Percentiles rank a stretch among this genome's conserved stretches.
Evolutionary conservation across 92 coral and sea anemone species (phyloP).

Genomic region (Desmophyllum pertusum): DNA sequence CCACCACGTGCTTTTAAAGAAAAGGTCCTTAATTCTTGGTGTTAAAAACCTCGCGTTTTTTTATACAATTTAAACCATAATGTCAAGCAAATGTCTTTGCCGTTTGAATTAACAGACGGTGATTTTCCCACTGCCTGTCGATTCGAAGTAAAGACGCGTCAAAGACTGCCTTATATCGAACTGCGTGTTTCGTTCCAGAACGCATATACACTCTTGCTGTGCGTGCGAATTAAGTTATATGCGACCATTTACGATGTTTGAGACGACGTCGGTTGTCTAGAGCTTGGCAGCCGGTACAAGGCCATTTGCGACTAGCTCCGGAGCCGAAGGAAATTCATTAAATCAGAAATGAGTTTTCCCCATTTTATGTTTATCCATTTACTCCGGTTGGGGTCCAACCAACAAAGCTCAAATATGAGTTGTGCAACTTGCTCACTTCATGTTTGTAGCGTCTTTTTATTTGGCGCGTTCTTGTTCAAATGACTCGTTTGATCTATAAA

Average conservation of each 20-base stretch:
- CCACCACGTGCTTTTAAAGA: slow-evolving; percentile 1
- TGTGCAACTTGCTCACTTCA: background rate
- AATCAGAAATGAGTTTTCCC: slow-evolving; percentile 13
- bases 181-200: background rate
- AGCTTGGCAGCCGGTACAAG: background rate
- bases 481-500: background rate
- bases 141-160: background rate
- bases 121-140: slow-evolving; percentile 1
- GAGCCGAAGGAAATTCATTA: slow-evolving; percentile 35
- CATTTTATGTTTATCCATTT: slow-evolving; percentile 23
- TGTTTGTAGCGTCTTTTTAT: background rate
- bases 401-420: background rate
- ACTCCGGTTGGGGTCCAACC: slow-evolving; percentile 1
- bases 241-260: background rate
- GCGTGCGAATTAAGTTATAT: slow-evolving; percentile 12
- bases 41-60: background rate
- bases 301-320: slow-evolving; percentile 8
- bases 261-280: background rate
- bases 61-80: background rate
- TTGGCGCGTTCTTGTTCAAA: background rate
- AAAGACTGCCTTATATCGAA: too few species aligned
- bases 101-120: background rate
- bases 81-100: background rate
- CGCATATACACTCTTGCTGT: background rate
- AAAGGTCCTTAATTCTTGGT: background rate